Percentiles rank a stretch among this genome's conserved stretches.
Evolutionary conservation across 2,888 invertebrate genomes (phyloP).

Genomic region (Habrosyne pyritoides): DNA sequence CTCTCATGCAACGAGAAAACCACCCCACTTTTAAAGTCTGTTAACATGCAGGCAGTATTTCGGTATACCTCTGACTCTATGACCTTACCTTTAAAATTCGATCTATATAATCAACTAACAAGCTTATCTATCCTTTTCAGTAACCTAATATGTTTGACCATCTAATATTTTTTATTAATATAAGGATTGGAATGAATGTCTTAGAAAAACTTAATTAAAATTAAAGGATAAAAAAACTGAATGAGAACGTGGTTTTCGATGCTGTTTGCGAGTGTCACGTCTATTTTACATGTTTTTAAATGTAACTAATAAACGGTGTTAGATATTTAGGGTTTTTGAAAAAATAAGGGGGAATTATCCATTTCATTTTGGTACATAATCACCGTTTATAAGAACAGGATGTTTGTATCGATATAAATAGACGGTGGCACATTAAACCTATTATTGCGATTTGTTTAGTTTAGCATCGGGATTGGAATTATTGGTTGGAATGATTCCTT

Average conservation of each 20-base stretch:
- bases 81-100: neutral
- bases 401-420: conserved; percentile 12
- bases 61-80: neutral
- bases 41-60: neutral
- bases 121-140: neutral
- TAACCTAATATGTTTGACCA: neutral
- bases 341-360: neutral
- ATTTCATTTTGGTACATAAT: neutral
- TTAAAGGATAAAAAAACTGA: neutral
- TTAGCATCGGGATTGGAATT: conserved; percentile 37
- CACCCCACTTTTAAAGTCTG: neutral
- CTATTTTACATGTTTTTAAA: conserved; percentile 6
- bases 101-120: neutral
- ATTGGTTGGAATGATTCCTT: conserved; percentile 60
- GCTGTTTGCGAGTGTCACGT: conserved; percentile 26
- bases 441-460: conserved; percentile 3
- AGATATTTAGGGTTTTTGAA: neutral
- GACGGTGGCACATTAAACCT: conserved; percentile 1
- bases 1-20: conserved; percentile 2
- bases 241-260: conserved; percentile 14
- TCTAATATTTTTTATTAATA: neutral
- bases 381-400: neutral
- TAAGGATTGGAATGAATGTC: neutral
- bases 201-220: neutral
- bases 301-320: neutral